Conservation (phyloP, 2,888 invertebrate genomes). For the Phengaris alcon region DNA sequence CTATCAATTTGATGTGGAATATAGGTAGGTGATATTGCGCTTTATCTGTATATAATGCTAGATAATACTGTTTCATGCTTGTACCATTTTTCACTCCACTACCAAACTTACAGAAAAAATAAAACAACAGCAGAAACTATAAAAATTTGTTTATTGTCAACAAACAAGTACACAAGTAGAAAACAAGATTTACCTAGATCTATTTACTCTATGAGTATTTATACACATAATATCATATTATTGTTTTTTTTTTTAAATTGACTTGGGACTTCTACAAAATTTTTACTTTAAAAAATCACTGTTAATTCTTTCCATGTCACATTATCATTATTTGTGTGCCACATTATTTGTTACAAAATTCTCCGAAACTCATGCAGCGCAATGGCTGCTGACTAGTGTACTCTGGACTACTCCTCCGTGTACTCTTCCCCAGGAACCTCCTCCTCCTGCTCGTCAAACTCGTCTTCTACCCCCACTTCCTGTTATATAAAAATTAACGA, state of each 20-base stretch:
- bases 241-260: too few species aligned
- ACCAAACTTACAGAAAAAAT: background rate
- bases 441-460: slow-evolving; percentile 80
- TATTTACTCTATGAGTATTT: background rate
- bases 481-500: slow-evolving; percentile 43
- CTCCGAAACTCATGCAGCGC: background rate
- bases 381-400: background rate
- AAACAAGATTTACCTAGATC: slow-evolving; percentile 9
- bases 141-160: slow-evolving; percentile 3
- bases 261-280: too few species aligned
- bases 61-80: too few species aligned
- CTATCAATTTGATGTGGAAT: too few species aligned
- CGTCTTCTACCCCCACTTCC: slow-evolving; percentile 82
- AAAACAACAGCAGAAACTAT: background rate
- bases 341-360: too few species aligned
- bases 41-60: too few species aligned
- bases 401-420: slow-evolving; percentile 45
- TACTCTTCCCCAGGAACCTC: slow-evolving; percentile 61
- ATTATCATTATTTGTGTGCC: too few species aligned
- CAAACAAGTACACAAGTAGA: slow-evolving; percentile 7
- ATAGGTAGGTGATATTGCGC: too few species aligned
- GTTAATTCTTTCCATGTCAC: too few species aligned
- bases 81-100: too few species aligned
- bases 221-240: background rate
- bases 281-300: too few species aligned